These are phyloP conservation scores for Archaeoteleia sp. DNA, from an alignment of 2,888 invertebrate species.

Conservation along the genomic window DNA sequence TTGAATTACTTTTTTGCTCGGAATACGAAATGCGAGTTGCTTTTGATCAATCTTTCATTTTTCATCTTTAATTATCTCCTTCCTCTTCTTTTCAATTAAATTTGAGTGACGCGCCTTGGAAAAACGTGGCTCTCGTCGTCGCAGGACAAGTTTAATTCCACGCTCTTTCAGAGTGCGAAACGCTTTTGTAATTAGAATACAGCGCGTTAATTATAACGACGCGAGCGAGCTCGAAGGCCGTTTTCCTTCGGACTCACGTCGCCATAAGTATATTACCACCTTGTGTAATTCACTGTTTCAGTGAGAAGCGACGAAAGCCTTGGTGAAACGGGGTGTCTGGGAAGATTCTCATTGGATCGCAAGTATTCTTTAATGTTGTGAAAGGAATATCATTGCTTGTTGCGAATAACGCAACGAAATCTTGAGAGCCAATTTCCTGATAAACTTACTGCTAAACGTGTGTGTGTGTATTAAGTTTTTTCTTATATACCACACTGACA, in stretches of 20 bases:
- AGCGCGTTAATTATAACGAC: slow-evolving; percentile 46
- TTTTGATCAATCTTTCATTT: slow-evolving; percentile 18
- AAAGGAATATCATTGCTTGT: slow-evolving; percentile 35
- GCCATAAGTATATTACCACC: slow-evolving; percentile 35
- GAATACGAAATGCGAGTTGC: no score
- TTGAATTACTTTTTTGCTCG: no score
- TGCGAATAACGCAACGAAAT: no score
- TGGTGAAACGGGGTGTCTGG: slow-evolving; percentile 35
- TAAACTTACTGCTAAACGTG: no score
- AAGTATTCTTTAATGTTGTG: slow-evolving; percentile 32
- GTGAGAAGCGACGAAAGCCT: slow-evolving; percentile 28
- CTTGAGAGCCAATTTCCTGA: no score
- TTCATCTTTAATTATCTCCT: slow-evolving; percentile 33
- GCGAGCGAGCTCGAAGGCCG: slow-evolving; percentile 29
- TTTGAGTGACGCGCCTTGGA: slow-evolving; percentile 22
- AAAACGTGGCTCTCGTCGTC: slow-evolving; percentile 6
- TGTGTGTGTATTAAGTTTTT: no score
- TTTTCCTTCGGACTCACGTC: slow-evolving; percentile 43
- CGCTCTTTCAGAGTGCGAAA: slow-evolving; percentile 34
- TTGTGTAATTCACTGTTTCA: slow-evolving; percentile 29
- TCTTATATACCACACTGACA: no score
- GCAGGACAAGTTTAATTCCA: slow-evolving; percentile 47
- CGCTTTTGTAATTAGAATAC: slow-evolving; percentile 49
- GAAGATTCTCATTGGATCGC: slow-evolving; percentile 35
- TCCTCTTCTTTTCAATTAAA: slow-evolving; percentile 42